Evolutionary conservation across 2,888 invertebrate species (phyloP).

Genomic region (Drosophila recens): DNA sequence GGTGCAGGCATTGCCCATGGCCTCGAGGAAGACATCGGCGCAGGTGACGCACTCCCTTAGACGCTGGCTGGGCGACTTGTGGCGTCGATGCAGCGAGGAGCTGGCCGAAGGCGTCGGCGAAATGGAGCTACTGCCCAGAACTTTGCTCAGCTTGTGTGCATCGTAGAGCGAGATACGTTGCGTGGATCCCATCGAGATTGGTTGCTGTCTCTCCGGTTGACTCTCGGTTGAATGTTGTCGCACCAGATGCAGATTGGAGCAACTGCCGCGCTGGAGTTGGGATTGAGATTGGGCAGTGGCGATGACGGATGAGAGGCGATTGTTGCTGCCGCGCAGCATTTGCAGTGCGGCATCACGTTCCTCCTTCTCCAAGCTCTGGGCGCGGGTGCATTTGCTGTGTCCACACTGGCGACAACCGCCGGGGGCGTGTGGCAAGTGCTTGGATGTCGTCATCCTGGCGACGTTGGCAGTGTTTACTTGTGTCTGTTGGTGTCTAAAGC

Average conservation of each 20-base stretch:
- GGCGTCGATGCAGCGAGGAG: conserved; percentile 68
- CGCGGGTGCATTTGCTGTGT: conserved; percentile 84
- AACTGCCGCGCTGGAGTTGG: conserved; percentile 82
- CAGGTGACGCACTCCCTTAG: conserved; percentile 90
- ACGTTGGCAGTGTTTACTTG: conserved; percentile 64
- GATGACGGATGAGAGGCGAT: conserved; percentile 45
- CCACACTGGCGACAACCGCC: conserved; percentile 83
- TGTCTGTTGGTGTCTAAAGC: conserved; percentile 84
- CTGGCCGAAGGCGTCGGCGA: conserved; percentile 66
- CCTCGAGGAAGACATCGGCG: conserved; percentile 93
- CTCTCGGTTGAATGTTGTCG: conserved; percentile 83
- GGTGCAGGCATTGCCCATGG: conserved; percentile 96
- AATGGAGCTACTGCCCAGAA: conserved; percentile 55
- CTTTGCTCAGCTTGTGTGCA: conserved; percentile 81
- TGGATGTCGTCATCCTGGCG: conserved; percentile 5
- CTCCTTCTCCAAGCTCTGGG: conserved; percentile 82
- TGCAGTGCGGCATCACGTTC: conserved; percentile 66
- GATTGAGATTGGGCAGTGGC: conserved; percentile 30
- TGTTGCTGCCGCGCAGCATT: conserved; percentile 58
- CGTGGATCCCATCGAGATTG: conserved; percentile 70
- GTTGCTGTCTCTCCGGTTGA: conserved; percentile 65
- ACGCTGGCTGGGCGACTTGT: conserved; percentile 78
- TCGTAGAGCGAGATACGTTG: conserved; percentile 84
- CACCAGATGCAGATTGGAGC: conserved; percentile 83
- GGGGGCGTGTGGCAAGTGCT: conserved; percentile 40